These are phyloP conservation scores for Cyphomyrmex costatus DNA, from an alignment of 1,140 invertebrate species.

Conservation along the genomic window DNA sequence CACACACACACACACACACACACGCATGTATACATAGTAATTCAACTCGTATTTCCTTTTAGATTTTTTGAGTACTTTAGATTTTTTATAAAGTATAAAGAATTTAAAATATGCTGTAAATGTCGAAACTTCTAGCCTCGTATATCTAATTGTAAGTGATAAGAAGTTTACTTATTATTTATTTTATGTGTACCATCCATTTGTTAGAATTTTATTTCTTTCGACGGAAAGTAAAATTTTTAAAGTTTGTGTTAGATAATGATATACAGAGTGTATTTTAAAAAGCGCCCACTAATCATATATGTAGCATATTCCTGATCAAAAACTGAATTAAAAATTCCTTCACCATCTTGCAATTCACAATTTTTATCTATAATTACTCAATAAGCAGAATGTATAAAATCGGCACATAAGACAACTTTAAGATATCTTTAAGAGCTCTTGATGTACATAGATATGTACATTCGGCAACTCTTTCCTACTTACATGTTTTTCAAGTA, in stretches of 20 bases:
- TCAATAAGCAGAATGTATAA: no score
- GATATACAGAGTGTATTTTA: no score
- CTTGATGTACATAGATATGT: no score
- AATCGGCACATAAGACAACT: no score
- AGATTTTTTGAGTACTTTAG: neutral
- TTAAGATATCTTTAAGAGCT: no score
- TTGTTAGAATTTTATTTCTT: neutral
- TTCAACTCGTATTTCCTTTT: neutral
- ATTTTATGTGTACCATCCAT: neutral
- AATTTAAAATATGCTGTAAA: neutral
- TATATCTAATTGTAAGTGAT: neutral
- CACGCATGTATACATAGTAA: neutral
- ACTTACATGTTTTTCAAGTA: neutral
- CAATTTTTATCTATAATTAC: no score
- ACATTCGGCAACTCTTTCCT: no score
- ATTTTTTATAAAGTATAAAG: neutral
- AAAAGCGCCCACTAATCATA: no score
- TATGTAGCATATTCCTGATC: no score
- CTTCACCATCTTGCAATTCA: no score
- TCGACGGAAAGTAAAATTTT: neutral
- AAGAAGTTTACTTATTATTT: neutral
- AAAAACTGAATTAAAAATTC: no score
- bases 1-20: neutral
- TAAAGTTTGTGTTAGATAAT: neutral
- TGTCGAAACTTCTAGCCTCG: neutral